A percentile compares a stretch with the other conserved stretches of the same genome.
Conservation (phyloP, 2,888 invertebrate genomes). For the Athripsodes cinereus region DNA sequence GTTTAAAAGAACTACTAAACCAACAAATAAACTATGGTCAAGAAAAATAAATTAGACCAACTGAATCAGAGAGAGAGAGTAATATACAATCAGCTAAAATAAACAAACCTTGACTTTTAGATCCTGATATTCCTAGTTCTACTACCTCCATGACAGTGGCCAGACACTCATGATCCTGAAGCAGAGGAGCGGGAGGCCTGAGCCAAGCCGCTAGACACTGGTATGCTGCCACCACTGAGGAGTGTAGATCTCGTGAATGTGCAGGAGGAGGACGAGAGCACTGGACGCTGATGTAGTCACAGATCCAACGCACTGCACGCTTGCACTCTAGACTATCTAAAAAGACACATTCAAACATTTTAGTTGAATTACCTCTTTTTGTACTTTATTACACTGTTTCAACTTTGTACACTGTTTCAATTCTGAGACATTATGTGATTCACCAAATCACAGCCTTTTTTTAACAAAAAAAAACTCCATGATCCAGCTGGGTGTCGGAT, state of each 20-base stretch:
- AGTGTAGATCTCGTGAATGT: constrained; percentile 91
- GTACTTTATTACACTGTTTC: no score
- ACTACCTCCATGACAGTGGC: constrained; percentile 93
- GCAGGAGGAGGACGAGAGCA: constrained; percentile 91
- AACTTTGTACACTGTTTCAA: no score
- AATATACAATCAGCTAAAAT: no score
- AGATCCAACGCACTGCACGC: constrained; percentile 94
- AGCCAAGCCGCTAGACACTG: constrained; percentile 90
- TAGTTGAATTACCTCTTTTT: no score
- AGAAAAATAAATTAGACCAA: no score
- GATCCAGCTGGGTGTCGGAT: no score
- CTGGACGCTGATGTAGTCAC: constrained; percentile 95
- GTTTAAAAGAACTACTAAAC: no score
- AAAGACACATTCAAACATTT: background rate
- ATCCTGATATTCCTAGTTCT: constrained; percentile 94
- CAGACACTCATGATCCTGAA: constrained; percentile 88
- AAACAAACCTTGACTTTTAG: constrained; percentile 67
- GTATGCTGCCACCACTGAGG: constrained; percentile 90
- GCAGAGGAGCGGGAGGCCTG: constrained; percentile 76
- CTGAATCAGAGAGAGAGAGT: no score
- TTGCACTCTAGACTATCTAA: constrained; percentile 64
- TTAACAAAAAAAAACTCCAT: no score
- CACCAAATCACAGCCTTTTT: no score
- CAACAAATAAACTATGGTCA: no score
- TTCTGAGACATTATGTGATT: no score